Evolutionary conservation across 2,113 vertebrate species (phyloP), one percentile per base, ranked within the genome.

Genomic region (rat (Rattus norvegicus)): DNA sequence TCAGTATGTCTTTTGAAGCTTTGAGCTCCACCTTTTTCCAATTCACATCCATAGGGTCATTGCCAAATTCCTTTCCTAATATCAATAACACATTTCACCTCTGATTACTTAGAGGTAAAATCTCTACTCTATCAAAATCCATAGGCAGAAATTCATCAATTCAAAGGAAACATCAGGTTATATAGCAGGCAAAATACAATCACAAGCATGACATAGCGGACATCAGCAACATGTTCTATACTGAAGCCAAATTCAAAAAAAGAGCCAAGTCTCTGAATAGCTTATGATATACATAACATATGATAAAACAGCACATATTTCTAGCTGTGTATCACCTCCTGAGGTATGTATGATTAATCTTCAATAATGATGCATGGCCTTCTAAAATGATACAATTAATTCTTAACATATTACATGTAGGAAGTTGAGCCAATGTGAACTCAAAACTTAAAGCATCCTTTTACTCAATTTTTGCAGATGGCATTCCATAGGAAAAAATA

Each of bases 221-320:
- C 30, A 59, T 77, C 85, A 87, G 69, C 30, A 94, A 77, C 76
- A 65, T 73, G 56, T 79, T 92, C 77, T 86, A 76, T 43, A 22
- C n/a, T 33, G 9, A 97, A 92, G 72, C 88, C 90, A 95, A 93
- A 72, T 81, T 95, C 24, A 79, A 92, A 30, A 77, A 96, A 63
- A 43, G 43, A 43, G 4, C 39, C 36, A 43, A 0, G 43, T 43
- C 43, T 43, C 43, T 3, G 39, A 39, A 52, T 17, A 88, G 67
- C 30, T 85, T 73, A 4, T 30, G 28, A 17, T 14, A 1, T 47
- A 24, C 24, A 73, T 9, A 22, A 30, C 14, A 75, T 36, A 81
- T 36, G 30, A 90, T 28, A 7, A 22, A 67, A 92, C 28, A 77
- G 0, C 33, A 24, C 52, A 47, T 67, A 72, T 69, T 69, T 95